Conservation (phyloP, 2,113 vertebrate species). For the Jaculus jaculus region DNA sequence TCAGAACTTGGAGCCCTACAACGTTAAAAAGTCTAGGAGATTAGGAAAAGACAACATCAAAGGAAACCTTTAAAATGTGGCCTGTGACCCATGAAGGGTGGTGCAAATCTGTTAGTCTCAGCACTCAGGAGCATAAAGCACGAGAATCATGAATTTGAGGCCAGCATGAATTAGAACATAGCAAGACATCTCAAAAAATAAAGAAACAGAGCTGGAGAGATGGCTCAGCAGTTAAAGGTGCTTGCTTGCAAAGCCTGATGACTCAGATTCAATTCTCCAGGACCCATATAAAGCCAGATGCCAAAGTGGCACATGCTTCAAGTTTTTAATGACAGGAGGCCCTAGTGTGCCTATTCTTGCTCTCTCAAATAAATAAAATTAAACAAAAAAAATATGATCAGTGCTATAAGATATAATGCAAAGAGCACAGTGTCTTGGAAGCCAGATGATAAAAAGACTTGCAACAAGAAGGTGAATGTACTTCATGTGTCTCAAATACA, state of each 20-base stretch:
- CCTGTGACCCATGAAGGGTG: not conserved
- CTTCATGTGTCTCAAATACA: not conserved
- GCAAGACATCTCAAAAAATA: not conserved
- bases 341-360: no score
- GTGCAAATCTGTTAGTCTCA: not conserved
- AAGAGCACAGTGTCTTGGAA: not conserved
- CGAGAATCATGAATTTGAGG: no score
- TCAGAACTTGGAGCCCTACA: not conserved
- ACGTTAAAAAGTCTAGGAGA: not conserved
- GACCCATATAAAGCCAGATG: no score
- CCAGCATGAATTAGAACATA: not conserved
- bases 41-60: not conserved
- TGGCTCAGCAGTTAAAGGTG: no score
- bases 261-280: no score
- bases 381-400: no score
- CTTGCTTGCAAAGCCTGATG: no score
- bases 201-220: not conserved
- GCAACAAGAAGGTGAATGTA: not conserved
- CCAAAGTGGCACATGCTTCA: no score
- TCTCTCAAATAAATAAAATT: not conserved
- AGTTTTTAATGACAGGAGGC: no score
- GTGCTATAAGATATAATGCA: not conserved
- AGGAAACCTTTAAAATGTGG: conserved; percentile 3
- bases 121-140: not conserved
- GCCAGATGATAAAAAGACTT: not conserved